phyloP scores from a whole-genome alignment of 2,888 invertebrate species.

The Thera obeliscata region DNA sequence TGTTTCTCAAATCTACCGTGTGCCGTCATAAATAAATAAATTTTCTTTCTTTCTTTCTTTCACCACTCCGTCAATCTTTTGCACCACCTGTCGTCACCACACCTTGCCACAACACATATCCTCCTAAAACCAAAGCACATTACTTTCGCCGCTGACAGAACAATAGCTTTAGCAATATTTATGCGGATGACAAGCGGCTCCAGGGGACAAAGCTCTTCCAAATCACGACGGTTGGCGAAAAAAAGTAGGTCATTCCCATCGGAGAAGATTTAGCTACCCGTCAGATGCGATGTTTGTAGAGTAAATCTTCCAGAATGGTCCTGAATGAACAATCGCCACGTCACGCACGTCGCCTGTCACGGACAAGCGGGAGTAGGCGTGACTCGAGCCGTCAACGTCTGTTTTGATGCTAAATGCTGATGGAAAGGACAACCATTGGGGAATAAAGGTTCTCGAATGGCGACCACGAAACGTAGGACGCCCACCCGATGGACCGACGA shows the following conservation, averaged over 20 bases:
- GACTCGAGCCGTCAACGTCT: not conserved
- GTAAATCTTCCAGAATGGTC: slow-evolving; percentile 7
- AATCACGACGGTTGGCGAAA: slow-evolving; percentile 13
- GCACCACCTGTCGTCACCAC: too few species aligned
- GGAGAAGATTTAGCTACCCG: slow-evolving; percentile 11
- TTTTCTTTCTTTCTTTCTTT: too few species aligned
- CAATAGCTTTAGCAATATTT: not conserved
- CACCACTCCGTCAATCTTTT: too few species aligned
- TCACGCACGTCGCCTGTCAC: slow-evolving; percentile 11
- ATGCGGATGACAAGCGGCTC: not conserved
- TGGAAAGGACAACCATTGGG: too few species aligned
- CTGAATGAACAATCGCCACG: slow-evolving; percentile 9
- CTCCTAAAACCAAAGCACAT: not conserved
- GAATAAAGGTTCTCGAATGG: too few species aligned
- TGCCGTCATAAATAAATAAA: too few species aligned
- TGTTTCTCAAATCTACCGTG: too few species aligned
- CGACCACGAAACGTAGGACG: too few species aligned
- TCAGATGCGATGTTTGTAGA: slow-evolving; percentile 3
- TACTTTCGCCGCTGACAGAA: not conserved
- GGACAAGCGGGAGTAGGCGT: not conserved
- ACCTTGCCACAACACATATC: too few species aligned
- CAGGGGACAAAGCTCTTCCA: slow-evolving; percentile 4
- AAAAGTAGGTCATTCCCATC: slow-evolving; percentile 14
- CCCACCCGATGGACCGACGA: too few species aligned
- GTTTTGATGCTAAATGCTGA: not conserved